Evolutionary conservation across 1,140 invertebrate genomes (phyloP), one percentile per base, ranked within the genome.

Genomic region (Oscheius sp.): DNA sequence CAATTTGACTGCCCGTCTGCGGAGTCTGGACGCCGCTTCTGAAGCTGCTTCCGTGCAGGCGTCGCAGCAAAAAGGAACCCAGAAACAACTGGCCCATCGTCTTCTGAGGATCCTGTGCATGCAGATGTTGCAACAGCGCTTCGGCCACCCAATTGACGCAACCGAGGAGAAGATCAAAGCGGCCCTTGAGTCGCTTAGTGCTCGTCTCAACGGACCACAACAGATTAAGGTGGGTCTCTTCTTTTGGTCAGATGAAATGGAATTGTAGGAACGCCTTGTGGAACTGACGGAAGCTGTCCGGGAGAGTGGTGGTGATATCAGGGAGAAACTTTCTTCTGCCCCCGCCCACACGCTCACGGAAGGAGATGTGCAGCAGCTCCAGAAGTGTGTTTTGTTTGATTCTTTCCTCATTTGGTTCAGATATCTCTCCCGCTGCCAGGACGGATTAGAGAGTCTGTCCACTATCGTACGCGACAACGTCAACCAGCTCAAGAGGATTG

Each of bases 391-490:
- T 55, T 23, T 55, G 4, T 23, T 26, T 55, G n/a, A 42, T 10
- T 42, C n/a, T 10, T 42, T 42, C 38, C n/a, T 10, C 49, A 55
- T 23, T 55, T 55, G 4, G 28, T 55, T 55, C 23, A 55, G 49
- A 55, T 55, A 55, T 63, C 26, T 63, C 10, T 7, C 26, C 10
- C 61, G 61, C 31, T 63, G 61, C 31, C 61, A 63, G 29, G 61
- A 63, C n/a, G 61, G 61, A 13, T 32, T 63, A 13, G 61, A 63
- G 29, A 63, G 61, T 63, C 61, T 63, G 15, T 42, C 36, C 10
- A 0, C 15, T 26, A 38, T 63, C 29, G 36, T 63, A 13, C 15
- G 32, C 13, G 61, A 34, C 31, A 63, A 63, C 31, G 10, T 55
- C 28, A 20, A 15, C 7, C 49, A 55, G 28, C 23, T 55, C 4